phyloP scores from a whole-genome alignment of 2,797 vertebrate genomes.

The Sphaeramia orbicularis region DNA sequence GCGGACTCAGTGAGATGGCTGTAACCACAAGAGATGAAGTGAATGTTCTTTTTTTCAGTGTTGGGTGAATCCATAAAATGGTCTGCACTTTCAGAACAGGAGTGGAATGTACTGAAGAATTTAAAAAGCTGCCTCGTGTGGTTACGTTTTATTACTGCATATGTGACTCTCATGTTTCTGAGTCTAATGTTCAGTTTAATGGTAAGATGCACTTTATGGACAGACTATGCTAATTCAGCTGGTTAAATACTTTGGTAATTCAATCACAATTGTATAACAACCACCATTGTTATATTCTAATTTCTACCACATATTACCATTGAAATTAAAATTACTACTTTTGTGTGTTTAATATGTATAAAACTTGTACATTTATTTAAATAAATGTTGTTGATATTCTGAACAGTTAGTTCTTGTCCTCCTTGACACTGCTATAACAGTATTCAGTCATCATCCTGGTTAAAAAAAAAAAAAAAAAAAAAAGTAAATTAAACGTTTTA shows the following conservation, averaged over 20 bases:
- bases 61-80: slow-evolving; percentile 14
- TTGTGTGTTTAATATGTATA: slow-evolving; percentile 73
- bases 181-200: slow-evolving; percentile 59
- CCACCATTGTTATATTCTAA: slow-evolving; percentile 57
- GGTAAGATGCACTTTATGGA: slow-evolving; percentile 76
- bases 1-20: slow-evolving; percentile 45
- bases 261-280: slow-evolving; percentile 52
- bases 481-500: too few relatives aligned
- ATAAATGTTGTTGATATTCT: slow-evolving; percentile 77
- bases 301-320: slow-evolving; percentile 67
- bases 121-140: slow-evolving; percentile 19
- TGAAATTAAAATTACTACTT: slow-evolving; percentile 59
- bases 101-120: slow-evolving; percentile 18
- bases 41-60: slow-evolving; percentile 24
- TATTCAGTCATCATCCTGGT: not conserved
- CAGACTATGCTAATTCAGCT: slow-evolving; percentile 66
- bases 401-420: slow-evolving; percentile 47
- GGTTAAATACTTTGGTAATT: slow-evolving; percentile 69
- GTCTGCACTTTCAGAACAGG: slow-evolving; percentile 44
- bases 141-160: slow-evolving; percentile 12
- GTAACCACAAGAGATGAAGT: slow-evolving; percentile 38
- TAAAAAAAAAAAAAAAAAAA: too few relatives aligned
- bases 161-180: slow-evolving; percentile 45
- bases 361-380: slow-evolving; percentile 71
- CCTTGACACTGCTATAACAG: slow-evolving; percentile 20